phyloP scores from a whole-genome alignment of 2,797 vertebrate species.

The Coendou prehensilis region DNA sequence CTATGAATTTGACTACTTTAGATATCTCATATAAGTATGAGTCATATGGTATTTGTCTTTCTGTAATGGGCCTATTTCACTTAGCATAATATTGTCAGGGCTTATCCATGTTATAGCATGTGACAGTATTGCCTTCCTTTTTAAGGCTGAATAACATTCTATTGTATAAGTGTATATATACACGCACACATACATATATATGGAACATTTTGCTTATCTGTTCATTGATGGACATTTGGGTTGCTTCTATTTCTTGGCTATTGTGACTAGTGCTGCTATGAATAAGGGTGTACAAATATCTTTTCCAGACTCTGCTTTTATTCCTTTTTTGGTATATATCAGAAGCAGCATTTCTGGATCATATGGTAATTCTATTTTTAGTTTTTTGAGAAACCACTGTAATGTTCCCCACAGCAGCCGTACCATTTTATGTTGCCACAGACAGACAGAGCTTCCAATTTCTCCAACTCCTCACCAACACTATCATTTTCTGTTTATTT shows the following conservation, averaged over 20 bases:
- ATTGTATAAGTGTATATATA: background rate
- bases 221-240: background rate
- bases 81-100: background rate
- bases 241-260: background rate
- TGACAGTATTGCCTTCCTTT: background rate
- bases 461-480: background rate
- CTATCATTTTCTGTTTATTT: background rate
- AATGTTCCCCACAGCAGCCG: background rate
- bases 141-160: background rate
- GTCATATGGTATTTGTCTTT: background rate
- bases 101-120: background rate
- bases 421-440: background rate
- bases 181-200: background rate
- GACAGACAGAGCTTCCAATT: background rate
- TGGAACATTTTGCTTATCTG: background rate
- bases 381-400: background rate
- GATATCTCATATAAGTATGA: background rate
- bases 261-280: background rate
- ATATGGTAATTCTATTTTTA: background rate
- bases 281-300: background rate
- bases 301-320: background rate
- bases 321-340: background rate
- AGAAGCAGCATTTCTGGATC: background rate
- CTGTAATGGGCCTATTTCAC: background rate
- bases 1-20: slow-evolving; percentile 7